Evolutionary conservation across 2,113 vertebrate genomes (phyloP).

Genomic region (Stigmatopora argus): DNA sequence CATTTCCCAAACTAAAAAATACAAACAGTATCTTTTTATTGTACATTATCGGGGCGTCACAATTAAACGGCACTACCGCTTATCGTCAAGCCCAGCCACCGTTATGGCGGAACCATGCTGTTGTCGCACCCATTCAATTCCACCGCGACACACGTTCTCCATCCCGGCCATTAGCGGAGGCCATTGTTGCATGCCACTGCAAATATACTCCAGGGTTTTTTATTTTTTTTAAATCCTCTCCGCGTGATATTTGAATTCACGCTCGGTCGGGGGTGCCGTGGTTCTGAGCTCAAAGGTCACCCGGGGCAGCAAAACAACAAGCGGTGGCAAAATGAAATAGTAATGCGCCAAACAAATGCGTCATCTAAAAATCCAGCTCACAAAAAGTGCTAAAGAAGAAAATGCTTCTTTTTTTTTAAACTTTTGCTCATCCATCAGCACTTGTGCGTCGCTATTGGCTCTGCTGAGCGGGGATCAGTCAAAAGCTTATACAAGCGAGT

Average conservation of each 20-base stretch:
- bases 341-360: not conserved
- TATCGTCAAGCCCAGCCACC: slow-evolving; percentile 34
- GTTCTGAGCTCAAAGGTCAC: slow-evolving; percentile 21
- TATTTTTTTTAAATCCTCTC: slow-evolving; percentile 10
- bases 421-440: slow-evolving; percentile 30
- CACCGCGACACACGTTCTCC: slow-evolving; percentile 32
- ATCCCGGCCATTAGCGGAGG: slow-evolving; percentile 26
- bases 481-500: slow-evolving; percentile 32
- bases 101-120: slow-evolving; percentile 37
- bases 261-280: slow-evolving; percentile 7
- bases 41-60: slow-evolving; percentile 3
- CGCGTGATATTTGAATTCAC: slow-evolving; percentile 11
- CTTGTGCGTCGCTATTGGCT: slow-evolving; percentile 32
- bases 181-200: slow-evolving; percentile 9
- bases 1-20: too few species aligned
- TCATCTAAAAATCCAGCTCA: not conserved
- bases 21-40: too few species aligned
- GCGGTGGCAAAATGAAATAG: not conserved
- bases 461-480: slow-evolving; percentile 49
- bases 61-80: slow-evolving; percentile 34
- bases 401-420: not conserved
- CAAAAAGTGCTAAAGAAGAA: not conserved
- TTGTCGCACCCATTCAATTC: slow-evolving; percentile 48
- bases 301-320: not conserved
- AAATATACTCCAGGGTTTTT: slow-evolving; percentile 2